Conservation (phyloP, 2,113 vertebrate species). For the Phylloscopus whistleri region DNA sequence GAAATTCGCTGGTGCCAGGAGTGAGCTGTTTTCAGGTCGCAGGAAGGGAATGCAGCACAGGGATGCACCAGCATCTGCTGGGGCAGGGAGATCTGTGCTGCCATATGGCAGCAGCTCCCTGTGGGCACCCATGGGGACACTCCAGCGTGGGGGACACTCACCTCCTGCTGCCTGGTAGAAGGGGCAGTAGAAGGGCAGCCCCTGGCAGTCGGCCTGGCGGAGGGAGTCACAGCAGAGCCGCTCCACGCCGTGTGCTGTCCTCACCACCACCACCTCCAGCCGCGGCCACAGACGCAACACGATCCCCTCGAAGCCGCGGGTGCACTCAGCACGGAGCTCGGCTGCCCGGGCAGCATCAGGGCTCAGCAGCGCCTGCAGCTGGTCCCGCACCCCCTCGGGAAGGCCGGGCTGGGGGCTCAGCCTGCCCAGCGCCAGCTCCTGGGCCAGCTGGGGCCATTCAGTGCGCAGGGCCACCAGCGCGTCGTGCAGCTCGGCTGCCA, state of each 20-base stretch:
- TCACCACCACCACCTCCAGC: slow-evolving; percentile 82
- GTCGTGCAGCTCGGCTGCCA: slow-evolving; percentile 77
- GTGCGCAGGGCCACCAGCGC: slow-evolving; percentile 75
- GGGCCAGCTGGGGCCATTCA: slow-evolving; percentile 75
- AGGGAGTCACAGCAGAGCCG: slow-evolving; percentile 76
- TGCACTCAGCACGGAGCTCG: slow-evolving; percentile 71
- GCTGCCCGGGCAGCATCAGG: slow-evolving; percentile 74
- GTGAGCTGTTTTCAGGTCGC: neutral
- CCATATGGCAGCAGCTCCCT: rapidly evolving
- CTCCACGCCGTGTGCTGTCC: slow-evolving; percentile 61
- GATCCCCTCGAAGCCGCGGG: slow-evolving; percentile 79
- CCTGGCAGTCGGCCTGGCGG: slow-evolving; percentile 76
- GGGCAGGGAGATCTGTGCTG: neutral
- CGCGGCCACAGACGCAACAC: slow-evolving; percentile 83
- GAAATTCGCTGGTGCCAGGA: neutral
- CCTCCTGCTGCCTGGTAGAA: slow-evolving; percentile 85
- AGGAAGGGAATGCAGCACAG: neutral
- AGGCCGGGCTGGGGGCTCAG: slow-evolving; percentile 68
- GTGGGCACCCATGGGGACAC: rapidly evolving
- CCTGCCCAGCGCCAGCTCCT: slow-evolving; percentile 77
- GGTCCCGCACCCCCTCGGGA: slow-evolving; percentile 58
- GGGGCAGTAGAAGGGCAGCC: slow-evolving; percentile 86
- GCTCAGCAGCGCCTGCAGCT: slow-evolving; percentile 59
- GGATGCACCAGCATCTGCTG: rapidly evolving
- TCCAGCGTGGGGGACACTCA: neutral